Evolutionary conservation across 2,797 vertebrate species (phyloP), one percentile per base, ranked within the genome.

Genomic region (Orestias chungarensis): DNA sequence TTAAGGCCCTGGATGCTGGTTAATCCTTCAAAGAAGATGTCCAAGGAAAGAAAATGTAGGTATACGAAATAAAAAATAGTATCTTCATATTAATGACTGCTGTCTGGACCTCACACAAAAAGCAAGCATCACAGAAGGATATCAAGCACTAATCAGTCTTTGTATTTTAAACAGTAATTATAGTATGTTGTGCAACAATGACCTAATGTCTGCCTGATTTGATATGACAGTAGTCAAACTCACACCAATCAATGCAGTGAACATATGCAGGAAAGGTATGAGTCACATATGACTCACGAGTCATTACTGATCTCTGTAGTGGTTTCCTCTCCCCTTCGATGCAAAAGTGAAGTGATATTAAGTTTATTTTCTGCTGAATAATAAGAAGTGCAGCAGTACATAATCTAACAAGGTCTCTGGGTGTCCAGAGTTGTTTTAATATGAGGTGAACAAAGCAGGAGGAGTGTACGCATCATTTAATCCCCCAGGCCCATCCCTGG

Each of bases 401-500:
- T 73, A 75, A 14, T 23, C 82, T 81, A 71, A 82, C 59, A 74
- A 71, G 27, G 64, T 52, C 66, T 76, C 72, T 55, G 68, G 62
- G 42, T 50, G 78, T 82, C 81, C 80, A 55, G 66, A 74, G 76
- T 68, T 71, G 77, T 82, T 80, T 46, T 79, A 80, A 83, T 69
- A 62, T 0, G 46, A 86, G 72, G 72, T 76, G 79, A 82, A 74
- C 72, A 1, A 44, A 59, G 77, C 52, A 12, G 82, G 4, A 47
- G 66, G 62, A 52, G 68, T 0, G 38, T 2, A 76, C 2, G 84
- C 81, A 78, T 88, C 74, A 82, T 75, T 85, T 65, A 65, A 67
- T 78, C 73, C 81, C 79, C 71, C 84, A 23, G 57, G n/a, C n/a
- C n/a, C n/a, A 76, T 74, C 70, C 74, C 86, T 84, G 84, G 86